A percentile compares a stretch with the other conserved stretches of the same genome.
Conservation (phyloP, 2,797 vertebrate genomes). For the Halcyon leucocephala region DNA sequence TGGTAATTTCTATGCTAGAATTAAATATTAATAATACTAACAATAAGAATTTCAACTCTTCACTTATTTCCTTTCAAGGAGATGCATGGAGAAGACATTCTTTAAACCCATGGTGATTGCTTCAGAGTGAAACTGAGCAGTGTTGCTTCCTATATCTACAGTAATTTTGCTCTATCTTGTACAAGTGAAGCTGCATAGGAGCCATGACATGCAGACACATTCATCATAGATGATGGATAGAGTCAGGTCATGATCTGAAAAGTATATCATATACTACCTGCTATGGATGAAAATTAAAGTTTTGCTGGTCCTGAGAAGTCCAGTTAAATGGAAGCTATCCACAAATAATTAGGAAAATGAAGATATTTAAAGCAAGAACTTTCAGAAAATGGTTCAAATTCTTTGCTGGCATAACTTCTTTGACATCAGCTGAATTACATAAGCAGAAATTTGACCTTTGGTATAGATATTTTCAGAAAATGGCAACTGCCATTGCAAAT, state of each 20-base stretch:
- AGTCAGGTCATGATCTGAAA: neutral
- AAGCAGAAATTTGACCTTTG: slow-evolving; percentile 10
- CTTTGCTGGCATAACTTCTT: neutral
- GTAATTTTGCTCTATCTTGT: neutral
- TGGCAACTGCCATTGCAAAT: neutral
- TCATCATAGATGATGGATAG: neutral
- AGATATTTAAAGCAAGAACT: neutral
- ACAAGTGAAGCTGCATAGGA: neutral
- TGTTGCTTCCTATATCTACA: neutral
- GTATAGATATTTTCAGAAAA: neutral
- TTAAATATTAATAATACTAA: neutral
- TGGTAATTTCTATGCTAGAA: neutral
- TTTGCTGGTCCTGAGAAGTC: neutral
- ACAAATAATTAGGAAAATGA: neutral
- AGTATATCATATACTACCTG: neutral
- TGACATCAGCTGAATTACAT: neutral
- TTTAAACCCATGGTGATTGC: neutral
- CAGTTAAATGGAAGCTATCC: neutral
- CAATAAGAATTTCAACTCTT: neutral
- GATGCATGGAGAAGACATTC: neutral
- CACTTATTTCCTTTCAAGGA: neutral
- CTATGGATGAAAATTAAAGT: neutral
- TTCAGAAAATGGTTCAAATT: neutral
- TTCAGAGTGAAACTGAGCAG: neutral
- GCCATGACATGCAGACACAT: neutral